Evolutionary conservation across 2,113 vertebrate genomes (phyloP), one percentile per base, ranked within the genome.

Genomic region (Damaliscus lunatus): DNA sequence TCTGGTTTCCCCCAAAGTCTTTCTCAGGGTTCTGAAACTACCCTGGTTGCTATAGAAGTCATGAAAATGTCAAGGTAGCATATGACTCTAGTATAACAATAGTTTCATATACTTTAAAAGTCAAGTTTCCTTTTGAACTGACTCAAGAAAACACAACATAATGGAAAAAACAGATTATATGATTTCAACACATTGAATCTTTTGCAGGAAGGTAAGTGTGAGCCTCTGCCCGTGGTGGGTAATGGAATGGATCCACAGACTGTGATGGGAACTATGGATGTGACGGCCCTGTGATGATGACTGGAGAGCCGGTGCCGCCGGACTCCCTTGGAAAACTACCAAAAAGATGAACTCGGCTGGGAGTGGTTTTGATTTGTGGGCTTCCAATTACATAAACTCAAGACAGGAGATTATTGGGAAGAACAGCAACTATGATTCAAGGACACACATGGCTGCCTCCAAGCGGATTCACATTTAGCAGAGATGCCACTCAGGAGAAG

Each of bases 301-400:
- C 90, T 33, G 36, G 53, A 50, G 17, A 36, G 43, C 71, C 1
- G 7, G 46, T 62, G 43, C 62, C 13, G 36, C 48, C 7, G 36
- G 55, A 74, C 83, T 85, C 77, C 62, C 64, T 90, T 77, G 77
- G 92, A 78, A 96, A 97, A 85, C 40, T 31, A 33, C 36, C 90
- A 87, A 31, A 67, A 80, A 57, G 64, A 86, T 12, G 62, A 92
- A 95, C 46, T 59, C 1, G 3, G 67, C 86, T 81, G 86, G 57
- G 14, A 12, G 36, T 5, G 10, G n/a, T 21, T 87, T 59, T 80
- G 60, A 85, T 77, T 7, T 64, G 67, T 40, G 87, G 91, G 50
- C 81, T 86, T 96, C 83, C 50, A 62, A 53, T 85, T 64, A 86
- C 14, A 90, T 21, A 59, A 67, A 92, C 84, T 57, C 67, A 60